These are phyloP conservation scores for Nysson spinosus DNA, from an alignment of 2,888 invertebrate genomes.

Conservation along the genomic window DNA sequence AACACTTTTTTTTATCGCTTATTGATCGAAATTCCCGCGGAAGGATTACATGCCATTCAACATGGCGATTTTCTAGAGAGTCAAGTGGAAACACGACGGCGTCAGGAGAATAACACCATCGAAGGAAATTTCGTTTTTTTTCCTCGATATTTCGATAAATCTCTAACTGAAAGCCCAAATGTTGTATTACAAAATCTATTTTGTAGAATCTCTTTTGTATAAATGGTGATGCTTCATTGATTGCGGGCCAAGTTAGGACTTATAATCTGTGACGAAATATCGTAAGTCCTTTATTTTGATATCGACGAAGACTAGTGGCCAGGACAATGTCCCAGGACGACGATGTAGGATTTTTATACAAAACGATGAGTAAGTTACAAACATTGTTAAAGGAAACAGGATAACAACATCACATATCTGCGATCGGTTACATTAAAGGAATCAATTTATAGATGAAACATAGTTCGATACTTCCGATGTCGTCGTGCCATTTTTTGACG, in stretches of 20 bases:
- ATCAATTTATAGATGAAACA: too few species aligned
- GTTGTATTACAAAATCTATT: constrained; percentile 9
- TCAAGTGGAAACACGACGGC: constrained; percentile 33
- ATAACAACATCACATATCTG: too few species aligned
- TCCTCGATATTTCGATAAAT: not conserved
- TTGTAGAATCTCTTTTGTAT: not conserved
- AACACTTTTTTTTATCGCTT: not conserved
- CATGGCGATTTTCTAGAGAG: constrained; percentile 52
- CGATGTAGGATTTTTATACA: constrained; percentile 75
- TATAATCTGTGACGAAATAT: constrained; percentile 12
- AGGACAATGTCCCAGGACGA: constrained; percentile 73
- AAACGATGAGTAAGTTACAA: constrained; percentile 75
- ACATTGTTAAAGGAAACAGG: not conserved
- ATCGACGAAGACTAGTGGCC: constrained; percentile 7
- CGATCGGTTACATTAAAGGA: too few species aligned
- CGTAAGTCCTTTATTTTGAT: constrained; percentile 8
- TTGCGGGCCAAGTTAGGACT: too few species aligned
- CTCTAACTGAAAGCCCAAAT: not conserved
- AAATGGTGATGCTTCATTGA: too few species aligned
- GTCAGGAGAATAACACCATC: constrained; percentile 48
- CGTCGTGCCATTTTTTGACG: too few species aligned
- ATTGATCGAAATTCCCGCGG: constrained; percentile 55
- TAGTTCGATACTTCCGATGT: too few species aligned
- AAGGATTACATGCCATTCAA: constrained; percentile 52
- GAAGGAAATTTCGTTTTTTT: constrained; percentile 21